A percentile compares a stretch with the other conserved stretches of the same genome.
Conservation (phyloP, 2,113 vertebrate genomes). For the Genyomyrus donnyi region DNA sequence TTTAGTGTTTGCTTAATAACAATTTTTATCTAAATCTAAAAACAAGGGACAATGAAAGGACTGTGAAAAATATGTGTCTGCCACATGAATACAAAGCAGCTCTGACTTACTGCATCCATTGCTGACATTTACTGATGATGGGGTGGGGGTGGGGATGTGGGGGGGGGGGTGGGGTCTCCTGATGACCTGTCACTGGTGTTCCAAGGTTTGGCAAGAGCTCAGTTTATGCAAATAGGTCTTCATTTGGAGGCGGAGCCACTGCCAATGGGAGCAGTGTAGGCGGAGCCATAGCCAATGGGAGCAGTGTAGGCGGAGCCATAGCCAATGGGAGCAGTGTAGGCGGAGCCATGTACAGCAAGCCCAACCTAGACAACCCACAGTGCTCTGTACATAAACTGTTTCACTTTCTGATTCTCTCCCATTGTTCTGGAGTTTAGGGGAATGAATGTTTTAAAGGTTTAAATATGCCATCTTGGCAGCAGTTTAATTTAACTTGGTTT, state of each 20-base stretch:
- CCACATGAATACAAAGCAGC: neutral
- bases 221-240: neutral
- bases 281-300: neutral
- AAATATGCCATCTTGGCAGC: neutral
- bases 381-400: neutral
- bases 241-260: neutral
- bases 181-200: neutral
- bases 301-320: neutral
- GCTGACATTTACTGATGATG: neutral
- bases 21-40: conserved; percentile 13
- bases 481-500: neutral
- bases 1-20: conserved; percentile 33
- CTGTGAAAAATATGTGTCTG: conserved; percentile 20
- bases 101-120: neutral
- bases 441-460: neutral
- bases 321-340: neutral
- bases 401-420: neutral
- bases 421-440: neutral
- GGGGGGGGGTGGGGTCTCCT: neutral
- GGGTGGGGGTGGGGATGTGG: no score
- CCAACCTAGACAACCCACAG: neutral
- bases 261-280: neutral
- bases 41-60: conserved; percentile 31
- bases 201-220: neutral
- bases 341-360: neutral